Evolutionary conservation across 2,888 invertebrate genomes (phyloP).

Genomic region (Lasioglossum calceatum): DNA sequence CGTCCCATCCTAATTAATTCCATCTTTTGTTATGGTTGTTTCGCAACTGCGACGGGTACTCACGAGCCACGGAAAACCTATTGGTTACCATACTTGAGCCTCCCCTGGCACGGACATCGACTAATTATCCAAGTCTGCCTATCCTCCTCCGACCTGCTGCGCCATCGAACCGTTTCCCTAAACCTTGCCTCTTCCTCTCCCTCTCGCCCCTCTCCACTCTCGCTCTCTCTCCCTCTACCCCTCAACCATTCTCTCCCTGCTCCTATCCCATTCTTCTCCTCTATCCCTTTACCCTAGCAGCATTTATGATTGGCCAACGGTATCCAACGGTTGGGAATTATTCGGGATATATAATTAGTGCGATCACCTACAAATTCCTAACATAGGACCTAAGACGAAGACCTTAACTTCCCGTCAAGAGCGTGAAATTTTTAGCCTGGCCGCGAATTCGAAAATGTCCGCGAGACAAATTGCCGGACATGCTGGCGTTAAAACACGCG

Average conservation of each 20-base stretch:
- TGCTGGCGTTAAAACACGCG: too few relatives aligned
- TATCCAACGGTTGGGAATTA: too few relatives aligned
- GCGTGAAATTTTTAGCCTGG: too few relatives aligned
- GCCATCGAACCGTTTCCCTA: not conserved
- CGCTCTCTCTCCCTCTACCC: not conserved
- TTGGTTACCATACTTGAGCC: constrained; percentile 53
- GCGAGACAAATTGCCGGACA: too few relatives aligned
- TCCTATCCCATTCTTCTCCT: not conserved
- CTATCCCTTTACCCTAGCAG: not conserved
- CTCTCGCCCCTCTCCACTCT: not conserved
- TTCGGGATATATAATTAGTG: too few relatives aligned
- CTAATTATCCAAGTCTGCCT: constrained; percentile 63
- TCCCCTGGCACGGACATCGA: constrained; percentile 53
- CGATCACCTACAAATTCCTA: too few relatives aligned
- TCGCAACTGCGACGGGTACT: constrained; percentile 67
- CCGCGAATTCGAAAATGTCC: too few relatives aligned
- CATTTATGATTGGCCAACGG: too few relatives aligned
- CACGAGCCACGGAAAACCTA: constrained; percentile 49
- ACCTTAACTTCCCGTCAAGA: too few relatives aligned
- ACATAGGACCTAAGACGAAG: too few relatives aligned
- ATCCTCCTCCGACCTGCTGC: constrained; percentile 14
- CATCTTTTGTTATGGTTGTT: constrained; percentile 76
- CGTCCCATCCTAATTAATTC: constrained; percentile 79
- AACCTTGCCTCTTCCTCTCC: not conserved
- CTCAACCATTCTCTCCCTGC: not conserved